phyloP scores from a whole-genome alignment of 2,797 vertebrate species.

The Oreochromis mossambicus region DNA sequence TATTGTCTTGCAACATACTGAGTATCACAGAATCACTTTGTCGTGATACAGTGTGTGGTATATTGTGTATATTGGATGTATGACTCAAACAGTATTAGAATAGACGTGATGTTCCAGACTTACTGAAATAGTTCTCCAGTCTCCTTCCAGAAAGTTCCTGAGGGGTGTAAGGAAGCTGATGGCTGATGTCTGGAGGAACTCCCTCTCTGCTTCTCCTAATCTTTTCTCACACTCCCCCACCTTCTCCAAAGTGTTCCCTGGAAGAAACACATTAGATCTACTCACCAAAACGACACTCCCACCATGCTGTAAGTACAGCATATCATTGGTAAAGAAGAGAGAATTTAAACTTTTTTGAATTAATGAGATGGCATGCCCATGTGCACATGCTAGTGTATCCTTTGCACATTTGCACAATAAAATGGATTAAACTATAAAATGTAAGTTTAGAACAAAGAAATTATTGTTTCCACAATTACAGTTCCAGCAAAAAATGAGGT shows the following conservation, averaged over 20 bases:
- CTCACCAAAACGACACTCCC: not conserved
- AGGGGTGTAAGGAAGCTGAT: conserved; percentile 89
- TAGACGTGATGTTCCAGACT: conserved; percentile 51
- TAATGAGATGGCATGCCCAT: not conserved
- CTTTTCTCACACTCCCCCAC: conserved; percentile 87
- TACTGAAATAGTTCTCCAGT: conserved; percentile 92
- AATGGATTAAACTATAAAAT: not conserved
- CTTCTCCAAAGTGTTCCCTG: conserved; percentile 88
- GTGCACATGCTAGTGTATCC: not conserved
- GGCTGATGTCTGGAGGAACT: conserved; percentile 87
- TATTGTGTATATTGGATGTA: not conserved
- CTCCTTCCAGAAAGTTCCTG: conserved; percentile 94
- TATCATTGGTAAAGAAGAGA: not conserved
- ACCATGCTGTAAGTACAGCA: not conserved
- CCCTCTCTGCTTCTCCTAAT: conserved; percentile 84
- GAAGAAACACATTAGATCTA: not conserved
- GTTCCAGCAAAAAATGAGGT: not conserved
- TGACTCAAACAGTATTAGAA: not conserved
- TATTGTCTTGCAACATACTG: not conserved
- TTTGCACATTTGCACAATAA: not conserved
- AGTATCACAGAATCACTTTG: not conserved
- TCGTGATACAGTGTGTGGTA: not conserved
- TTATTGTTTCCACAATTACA: not conserved
- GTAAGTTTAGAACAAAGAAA: not conserved
- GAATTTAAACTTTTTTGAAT: not conserved